Base-by-base conservation (phyloP, 2,888 invertebrate genomes). In the Catocala sponsa region DNA sequence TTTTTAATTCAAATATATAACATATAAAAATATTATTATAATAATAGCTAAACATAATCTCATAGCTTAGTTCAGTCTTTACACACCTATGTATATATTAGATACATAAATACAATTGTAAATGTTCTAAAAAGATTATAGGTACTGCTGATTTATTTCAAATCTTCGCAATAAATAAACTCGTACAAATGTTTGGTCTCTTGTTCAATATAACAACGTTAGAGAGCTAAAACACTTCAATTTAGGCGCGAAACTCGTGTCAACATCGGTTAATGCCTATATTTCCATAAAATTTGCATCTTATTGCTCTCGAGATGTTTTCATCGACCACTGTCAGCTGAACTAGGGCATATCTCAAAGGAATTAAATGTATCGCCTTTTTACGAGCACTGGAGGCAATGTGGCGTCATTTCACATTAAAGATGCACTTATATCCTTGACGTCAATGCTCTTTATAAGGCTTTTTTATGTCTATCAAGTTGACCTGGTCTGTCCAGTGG, bases 251-350 rank as follows among this genome's bases (percentile, higher is more conserved):
- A 53, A 61, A 42, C 53, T 61, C 52, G 11, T 61, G 65, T 65
- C 57, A 58, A 60, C 65, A 61, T 50, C 55, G 43, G 47, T 55
- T 60, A 61, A 58, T 42, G 48, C 52, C 51, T 55, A 61, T 58
- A 65, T 65, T 61, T 65, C 54, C 61, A 61, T 65, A 65, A 42
- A 61, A 65, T 65, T 65, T 61, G 61, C 65, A 61, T 60, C 57
- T 57, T 49, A 59, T 60, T 64, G 64, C 13, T 48, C 57, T 50
- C 54, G 50, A 55, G 55, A 51, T 65, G 55, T 46, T 60, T 55
- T 61, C 42, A 57, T 59, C 54, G 32, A 38, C 47, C 38, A 49
- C 41, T 47, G 46, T 44, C 12, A 15, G 11, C 32, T 25, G n/a
- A 47, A 48, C 7, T 6, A 6, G n/a, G 33, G 33, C 7, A 49